Percentiles rank a stretch among this genome's conserved stretches.
Evolutionary conservation across 64 coral and sea anemone species (phyloP).

Genomic region (Dendrophyllia cribrosa): DNA sequence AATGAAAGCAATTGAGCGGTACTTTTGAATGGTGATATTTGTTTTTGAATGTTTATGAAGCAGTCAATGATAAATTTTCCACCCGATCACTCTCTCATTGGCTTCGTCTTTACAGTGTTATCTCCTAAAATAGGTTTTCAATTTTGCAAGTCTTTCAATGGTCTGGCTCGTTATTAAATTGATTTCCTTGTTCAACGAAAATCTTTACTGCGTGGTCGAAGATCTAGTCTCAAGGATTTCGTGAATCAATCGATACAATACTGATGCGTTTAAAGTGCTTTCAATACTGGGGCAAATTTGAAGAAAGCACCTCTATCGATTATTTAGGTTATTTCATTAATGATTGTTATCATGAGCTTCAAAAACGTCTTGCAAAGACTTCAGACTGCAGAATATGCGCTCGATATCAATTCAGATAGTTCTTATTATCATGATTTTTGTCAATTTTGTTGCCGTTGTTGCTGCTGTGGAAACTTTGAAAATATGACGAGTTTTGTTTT

Average conservation of each 20-base stretch:
- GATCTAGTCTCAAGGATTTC: background rate
- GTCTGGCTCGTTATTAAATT: too few relatives aligned
- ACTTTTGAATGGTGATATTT: background rate
- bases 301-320: background rate
- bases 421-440: background rate
- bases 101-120: background rate
- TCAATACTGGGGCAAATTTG: background rate
- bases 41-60: background rate
- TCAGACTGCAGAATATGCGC: too few relatives aligned
- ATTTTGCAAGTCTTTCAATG: background rate
- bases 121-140: background rate
- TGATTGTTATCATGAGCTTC: background rate
- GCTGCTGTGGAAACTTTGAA: background rate
- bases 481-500: background rate
- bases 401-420: background rate
- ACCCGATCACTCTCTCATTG: background rate
- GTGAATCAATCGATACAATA: background rate
- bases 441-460: background rate
- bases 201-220: background rate
- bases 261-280: background rate
- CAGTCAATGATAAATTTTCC: background rate
- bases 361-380: background rate
- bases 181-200: background rate
- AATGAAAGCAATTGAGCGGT: background rate
- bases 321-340: background rate